Evolutionary conservation across 2,113 vertebrate species (phyloP).

Genomic region (Carassius auratus): DNA sequence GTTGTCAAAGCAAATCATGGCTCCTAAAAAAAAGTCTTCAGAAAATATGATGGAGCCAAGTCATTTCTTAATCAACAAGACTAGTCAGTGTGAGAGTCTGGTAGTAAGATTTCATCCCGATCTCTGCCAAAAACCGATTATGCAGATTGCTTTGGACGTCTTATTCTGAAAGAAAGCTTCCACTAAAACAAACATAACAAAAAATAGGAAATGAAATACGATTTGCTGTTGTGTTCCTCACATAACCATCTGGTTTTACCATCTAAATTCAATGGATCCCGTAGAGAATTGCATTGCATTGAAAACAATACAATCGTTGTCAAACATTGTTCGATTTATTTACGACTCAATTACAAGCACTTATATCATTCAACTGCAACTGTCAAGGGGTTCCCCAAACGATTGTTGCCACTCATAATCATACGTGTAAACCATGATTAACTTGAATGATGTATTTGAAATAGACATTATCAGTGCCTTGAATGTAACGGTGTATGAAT

Average conservation of each 20-base stretch:
- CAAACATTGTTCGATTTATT: constrained; percentile 70
- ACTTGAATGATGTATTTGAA: neutral
- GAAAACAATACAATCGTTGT: constrained; percentile 76
- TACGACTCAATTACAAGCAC: constrained; percentile 62
- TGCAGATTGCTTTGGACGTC: constrained; percentile 68
- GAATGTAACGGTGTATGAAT: constrained; percentile 13
- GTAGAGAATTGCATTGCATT: constrained; percentile 67
- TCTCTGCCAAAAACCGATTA: constrained; percentile 66
- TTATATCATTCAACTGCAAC: constrained; percentile 57
- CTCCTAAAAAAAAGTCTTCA: constrained; percentile 38
- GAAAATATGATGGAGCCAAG: constrained; percentile 54
- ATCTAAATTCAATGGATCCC: constrained; percentile 72
- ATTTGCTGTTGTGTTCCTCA: constrained; percentile 60
- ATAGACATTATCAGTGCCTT: neutral
- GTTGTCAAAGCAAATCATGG: constrained; percentile 67
- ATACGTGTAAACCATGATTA: neutral
- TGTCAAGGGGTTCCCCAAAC: constrained; percentile 48
- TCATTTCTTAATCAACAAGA: constrained; percentile 62
- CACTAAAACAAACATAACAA: constrained; percentile 65
- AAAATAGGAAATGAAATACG: constrained; percentile 72
- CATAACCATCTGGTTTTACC: constrained; percentile 73
- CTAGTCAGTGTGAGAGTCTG: constrained; percentile 60
- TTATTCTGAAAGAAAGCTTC: constrained; percentile 67
- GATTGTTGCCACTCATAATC: constrained; percentile 64
- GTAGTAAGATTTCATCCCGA: constrained; percentile 54